Conservation (phyloP, 2,797 vertebrate genomes). For the Tragelaphus oryx region DNA sequence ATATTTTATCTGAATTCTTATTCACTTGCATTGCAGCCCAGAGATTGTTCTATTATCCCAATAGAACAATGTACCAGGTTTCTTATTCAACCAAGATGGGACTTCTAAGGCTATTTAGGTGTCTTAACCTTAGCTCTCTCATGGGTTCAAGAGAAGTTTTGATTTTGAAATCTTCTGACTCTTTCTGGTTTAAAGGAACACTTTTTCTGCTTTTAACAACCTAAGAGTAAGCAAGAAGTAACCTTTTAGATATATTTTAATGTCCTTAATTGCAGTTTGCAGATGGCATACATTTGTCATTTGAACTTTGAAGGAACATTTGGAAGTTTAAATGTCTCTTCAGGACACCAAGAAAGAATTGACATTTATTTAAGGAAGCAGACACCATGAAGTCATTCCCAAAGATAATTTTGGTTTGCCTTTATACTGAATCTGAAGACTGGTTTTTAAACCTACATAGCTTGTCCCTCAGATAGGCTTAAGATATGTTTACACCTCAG, state of each 20-base stretch:
- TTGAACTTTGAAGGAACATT: conserved; percentile 72
- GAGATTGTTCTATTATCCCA: not conserved
- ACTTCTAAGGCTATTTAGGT: not conserved
- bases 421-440: conserved; percentile 41
- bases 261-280: conserved; percentile 66
- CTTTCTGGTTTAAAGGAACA: not conserved
- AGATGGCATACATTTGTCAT: conserved; percentile 69
- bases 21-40: not conserved
- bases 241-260: conserved; percentile 69
- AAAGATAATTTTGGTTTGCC: conserved; percentile 49
- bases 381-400: conserved; percentile 53
- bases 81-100: not conserved
- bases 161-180: not conserved
- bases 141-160: conserved; percentile 4
- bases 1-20: not conserved
- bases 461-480: not conserved
- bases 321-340: conserved; percentile 63
- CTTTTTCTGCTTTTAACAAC: conserved; percentile 32
- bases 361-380: conserved; percentile 60
- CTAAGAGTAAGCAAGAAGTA: conserved; percentile 55
- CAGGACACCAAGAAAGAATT: conserved; percentile 60
- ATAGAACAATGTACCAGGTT: not conserved
- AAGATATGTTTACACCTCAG: not conserved
- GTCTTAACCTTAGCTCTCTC: not conserved
- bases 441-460: not conserved